Evolutionary conservation across 2,797 vertebrate species (phyloP).

Genomic region (Anniella stebbinsi): DNA sequence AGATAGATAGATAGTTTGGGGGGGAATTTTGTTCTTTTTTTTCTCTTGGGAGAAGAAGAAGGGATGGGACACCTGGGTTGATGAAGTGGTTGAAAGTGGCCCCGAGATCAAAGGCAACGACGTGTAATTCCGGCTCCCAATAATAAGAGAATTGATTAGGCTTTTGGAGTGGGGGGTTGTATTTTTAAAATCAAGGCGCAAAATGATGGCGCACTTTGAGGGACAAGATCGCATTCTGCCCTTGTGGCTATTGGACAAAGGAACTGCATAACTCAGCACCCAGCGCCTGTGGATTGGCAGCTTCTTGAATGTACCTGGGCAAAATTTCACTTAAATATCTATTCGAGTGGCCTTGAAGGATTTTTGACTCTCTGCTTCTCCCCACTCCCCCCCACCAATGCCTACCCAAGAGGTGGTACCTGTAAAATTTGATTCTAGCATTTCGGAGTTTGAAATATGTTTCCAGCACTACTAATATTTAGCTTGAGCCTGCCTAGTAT

Average conservation of each 20-base stretch:
- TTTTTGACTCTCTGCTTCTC: neutral
- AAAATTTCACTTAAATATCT: neutral
- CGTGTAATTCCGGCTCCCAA: neutral
- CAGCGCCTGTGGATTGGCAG: neutral
- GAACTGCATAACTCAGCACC: neutral
- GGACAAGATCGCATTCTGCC: neutral
- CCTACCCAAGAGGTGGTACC: neutral
- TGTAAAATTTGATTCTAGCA: neutral
- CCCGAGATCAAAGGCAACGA: neutral
- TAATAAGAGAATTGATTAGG: neutral
- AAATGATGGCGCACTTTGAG: neutral
- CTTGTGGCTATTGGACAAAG: neutral
- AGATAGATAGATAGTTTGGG: no score
- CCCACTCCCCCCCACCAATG: neutral
- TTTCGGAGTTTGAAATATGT: neutral
- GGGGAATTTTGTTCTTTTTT: neutral
- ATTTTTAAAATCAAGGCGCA: neutral
- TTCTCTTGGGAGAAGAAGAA: neutral
- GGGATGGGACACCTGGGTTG: neutral
- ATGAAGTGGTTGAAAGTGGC: neutral
- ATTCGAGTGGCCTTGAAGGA: neutral
- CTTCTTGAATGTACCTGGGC: no score
- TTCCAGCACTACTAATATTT: neutral
- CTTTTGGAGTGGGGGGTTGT: no score
- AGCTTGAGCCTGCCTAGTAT: neutral